These are phyloP conservation scores for Drosophila orena DNA, from an alignment of 1,140 invertebrate genomes.

Conservation along the genomic window DNA sequence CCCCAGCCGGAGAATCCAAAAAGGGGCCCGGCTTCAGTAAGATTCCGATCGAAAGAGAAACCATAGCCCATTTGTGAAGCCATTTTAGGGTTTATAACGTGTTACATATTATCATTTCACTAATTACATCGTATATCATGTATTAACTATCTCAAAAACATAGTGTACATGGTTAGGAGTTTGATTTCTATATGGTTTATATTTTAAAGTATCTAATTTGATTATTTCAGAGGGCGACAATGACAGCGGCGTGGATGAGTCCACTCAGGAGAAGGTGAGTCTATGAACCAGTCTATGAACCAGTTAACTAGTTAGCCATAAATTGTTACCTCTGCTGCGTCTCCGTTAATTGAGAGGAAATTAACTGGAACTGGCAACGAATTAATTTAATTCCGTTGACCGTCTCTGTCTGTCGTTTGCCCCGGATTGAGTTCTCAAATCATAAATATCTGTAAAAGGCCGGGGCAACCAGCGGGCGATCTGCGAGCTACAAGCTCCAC, in stretches of 20 bases:
- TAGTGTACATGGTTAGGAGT: background rate
- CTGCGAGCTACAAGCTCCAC: slow-evolving; percentile 44
- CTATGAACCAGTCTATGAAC: slow-evolving; percentile 9
- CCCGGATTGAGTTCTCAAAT: slow-evolving; percentile 63
- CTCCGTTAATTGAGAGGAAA: slow-evolving; percentile 76
- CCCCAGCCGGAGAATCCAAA: slow-evolving; percentile 18
- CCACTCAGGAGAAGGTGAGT: slow-evolving; percentile 90
- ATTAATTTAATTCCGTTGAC: slow-evolving; percentile 74
- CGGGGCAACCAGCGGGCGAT: slow-evolving; percentile 44
- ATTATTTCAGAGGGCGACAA: slow-evolving; percentile 89
- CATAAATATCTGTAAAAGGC: slow-evolving; percentile 83
- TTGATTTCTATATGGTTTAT: too few species aligned
- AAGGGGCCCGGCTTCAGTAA: slow-evolving; percentile 48
- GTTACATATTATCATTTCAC: background rate
- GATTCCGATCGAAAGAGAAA: slow-evolving; percentile 1
- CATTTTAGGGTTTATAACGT: slow-evolving; percentile 26
- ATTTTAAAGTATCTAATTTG: background rate
- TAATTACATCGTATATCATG: too few species aligned
- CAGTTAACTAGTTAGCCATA: slow-evolving; percentile 27
- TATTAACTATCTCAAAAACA: background rate
- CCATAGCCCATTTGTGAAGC: slow-evolving; percentile 36
- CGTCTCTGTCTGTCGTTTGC: slow-evolving; percentile 20
- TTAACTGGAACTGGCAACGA: slow-evolving; percentile 68
- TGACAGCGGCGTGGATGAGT: slow-evolving; percentile 91
- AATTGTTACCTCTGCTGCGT: slow-evolving; percentile 39